Base-by-base conservation (phyloP, 1,140 invertebrate species). In the Drosophila mauritiana region DNA sequence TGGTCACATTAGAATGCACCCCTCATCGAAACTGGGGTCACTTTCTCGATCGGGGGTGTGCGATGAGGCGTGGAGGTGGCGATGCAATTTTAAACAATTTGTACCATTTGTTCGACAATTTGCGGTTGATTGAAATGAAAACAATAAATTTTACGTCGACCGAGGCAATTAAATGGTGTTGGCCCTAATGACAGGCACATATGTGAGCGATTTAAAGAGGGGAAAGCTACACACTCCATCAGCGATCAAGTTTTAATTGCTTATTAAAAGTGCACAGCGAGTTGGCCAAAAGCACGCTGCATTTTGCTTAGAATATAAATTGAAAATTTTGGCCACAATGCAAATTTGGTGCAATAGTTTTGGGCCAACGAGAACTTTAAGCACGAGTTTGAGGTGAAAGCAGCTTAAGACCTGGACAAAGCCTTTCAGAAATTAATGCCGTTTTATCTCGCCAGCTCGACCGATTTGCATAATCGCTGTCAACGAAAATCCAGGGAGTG, bases 1-100 rank as follows among this genome's bases (percentile, higher is more conserved):
- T 51, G 70, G 69, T 74, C 73, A 78, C 77, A 80, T 81, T 86
- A 82, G 57, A 73, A 86, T 86, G 82, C 82, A 86, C 78, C 78
- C 81, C 51, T 45, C 42, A 17, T 40, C 4, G 46, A 34, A 22
- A 15, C 53, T 37, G 57, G 37, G 56, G 62, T 64, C 79, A 68
- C 12, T 49, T 57, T 40, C 20, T 42, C 64, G 53, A 88, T 88
- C 75, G 73, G 69, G 69, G 64, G 64, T 84, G 76, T 64, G 75
- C 80, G 89, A 89, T 89, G 84, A 84, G 73, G 49, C 84, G 58
- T 78, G 55, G 49, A 83, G 79, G 84, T 73, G 84, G 70, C 37
- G 48, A 76, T 88, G 83, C 83, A 82, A 79, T 88, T 86, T 86
- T 86, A 86, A 86, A 86, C 83, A 86, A 86, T 88, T 86, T 88